Evolutionary conservation across 1,140 invertebrate species (phyloP), one percentile per base, ranked within the genome.

Genomic region (Mylabris phalerata): DNA sequence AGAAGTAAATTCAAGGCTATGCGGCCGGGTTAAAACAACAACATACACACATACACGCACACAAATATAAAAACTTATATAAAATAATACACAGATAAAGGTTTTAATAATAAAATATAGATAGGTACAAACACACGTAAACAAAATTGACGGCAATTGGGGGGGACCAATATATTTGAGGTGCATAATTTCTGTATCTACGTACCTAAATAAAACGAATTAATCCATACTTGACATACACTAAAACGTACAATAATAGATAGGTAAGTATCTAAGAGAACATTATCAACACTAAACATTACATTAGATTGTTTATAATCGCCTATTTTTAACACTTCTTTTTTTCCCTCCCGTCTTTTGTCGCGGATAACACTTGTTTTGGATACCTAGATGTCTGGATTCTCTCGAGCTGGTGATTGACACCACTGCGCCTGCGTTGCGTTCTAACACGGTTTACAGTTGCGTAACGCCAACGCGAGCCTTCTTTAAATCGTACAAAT

Each of bases 311-410:
- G 51, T 48, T 63, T 59, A 55, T 24, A 42, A 57, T 49, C 48
- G 32, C 26, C 4, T n/a, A 4, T 42, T 42, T 42, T 11, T 42
- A 11, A 9, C 9, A 10, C 4, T 11, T 42, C 3, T 42, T 42
- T 42, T 13, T 42, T 42, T 44, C 50, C 40, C 57, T 38, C 48
- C 48, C 50, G 62, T 61, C 65, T 64, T 67, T 56, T 57, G 58
- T 59, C 50, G 60, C 65, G 32, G 57, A 61, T 58, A 59, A 59
- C 65, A 67, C 65, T 70, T 70, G 68, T 70, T 70, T 70, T 70
- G 68, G 63, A 64, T 69, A 64, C 60, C 59, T 63, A 55, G 60
- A 59, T 63, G 61, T 66, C 65, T 66, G 60, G 60, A 67, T 63
- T 64, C 62, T 51, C 9, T 42, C 3, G 32, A 62, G 58, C 55